Evolutionary conservation across 1,140 invertebrate genomes (phyloP).

Genomic region (Pseudomyrmex flavicornis): DNA sequence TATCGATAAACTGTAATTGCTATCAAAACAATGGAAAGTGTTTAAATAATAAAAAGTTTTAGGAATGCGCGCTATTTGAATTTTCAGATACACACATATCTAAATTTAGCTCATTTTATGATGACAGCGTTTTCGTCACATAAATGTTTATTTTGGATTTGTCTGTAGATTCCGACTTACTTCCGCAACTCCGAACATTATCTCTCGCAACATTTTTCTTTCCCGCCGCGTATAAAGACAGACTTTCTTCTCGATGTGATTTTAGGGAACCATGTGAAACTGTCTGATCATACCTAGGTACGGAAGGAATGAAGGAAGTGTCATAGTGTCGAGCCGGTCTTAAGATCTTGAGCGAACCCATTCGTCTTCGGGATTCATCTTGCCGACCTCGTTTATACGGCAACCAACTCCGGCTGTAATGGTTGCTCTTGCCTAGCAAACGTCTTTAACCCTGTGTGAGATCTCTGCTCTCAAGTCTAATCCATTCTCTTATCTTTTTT

Average conservation of each 20-base stretch:
- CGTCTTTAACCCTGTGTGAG: conserved; percentile 36
- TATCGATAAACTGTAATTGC: not conserved
- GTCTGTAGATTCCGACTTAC: conserved; percentile 6
- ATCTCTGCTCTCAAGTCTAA: conserved; percentile 40
- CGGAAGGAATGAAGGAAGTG: not conserved
- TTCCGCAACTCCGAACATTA: conserved; percentile 9
- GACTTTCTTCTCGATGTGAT: conserved; percentile 14
- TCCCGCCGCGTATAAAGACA: not conserved
- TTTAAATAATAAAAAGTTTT: not conserved
- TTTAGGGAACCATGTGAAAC: conserved; percentile 22
- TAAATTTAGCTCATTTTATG: not conserved
- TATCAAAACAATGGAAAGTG: not conserved
- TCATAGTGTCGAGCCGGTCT: conserved; percentile 49
- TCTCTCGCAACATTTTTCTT: conserved; percentile 40
- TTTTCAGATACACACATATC: not conserved
- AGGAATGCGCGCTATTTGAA: too few relatives aligned
- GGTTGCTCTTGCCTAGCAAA: conserved; percentile 48
- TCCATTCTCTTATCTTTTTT: conserved; percentile 22
- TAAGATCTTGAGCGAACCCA: conserved; percentile 51
- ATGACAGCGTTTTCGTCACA: not conserved
- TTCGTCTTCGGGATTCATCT: conserved; percentile 59
- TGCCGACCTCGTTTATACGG: conserved; percentile 63
- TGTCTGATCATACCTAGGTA: conserved; percentile 39
- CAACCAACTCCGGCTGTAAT: conserved; percentile 28
- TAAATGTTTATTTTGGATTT: conserved; percentile 15